Evolutionary conservation across 2,797 vertebrate genomes (phyloP), one percentile per base, ranked within the genome.

Genomic region (Acanthurus lineatus): DNA sequence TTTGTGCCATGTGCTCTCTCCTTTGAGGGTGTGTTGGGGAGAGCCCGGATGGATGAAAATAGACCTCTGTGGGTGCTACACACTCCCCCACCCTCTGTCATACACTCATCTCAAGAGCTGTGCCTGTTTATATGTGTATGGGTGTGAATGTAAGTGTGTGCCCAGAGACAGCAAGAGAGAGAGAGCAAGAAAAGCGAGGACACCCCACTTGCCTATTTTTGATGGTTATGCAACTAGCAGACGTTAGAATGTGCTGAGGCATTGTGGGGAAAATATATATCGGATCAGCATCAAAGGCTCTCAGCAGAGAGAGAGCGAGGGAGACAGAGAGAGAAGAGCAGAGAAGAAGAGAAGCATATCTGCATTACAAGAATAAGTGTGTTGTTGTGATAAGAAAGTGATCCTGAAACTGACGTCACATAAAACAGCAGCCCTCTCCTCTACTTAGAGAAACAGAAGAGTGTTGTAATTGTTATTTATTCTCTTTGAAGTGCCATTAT

Each of bases 381-480:
- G 84, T 85, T 77, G 88, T 60, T 65, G 76, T 73, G 90, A 93
- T 92, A 93, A 92, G 91, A 91, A 83, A 73, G 73, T 77, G 88
- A 91, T 91, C 88, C 89, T 58, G 19, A 77, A 82, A 88, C 88
- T 89, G 89, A 84, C 83, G 49, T 90, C 85, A 82, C 88, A 91
- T 85, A 90, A 87, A 89, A 77, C 82, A 88, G 90, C 88, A 88
- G 79, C 80, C 9, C 35, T n/a, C 19, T 65, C 51, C 16, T 61
- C 42, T 44, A 54, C 20, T 58, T 60, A 57, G 17, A 19, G 44
- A 63, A 25, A 44, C 48, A 22, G 17, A 63, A 56, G 52, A 48
- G 15, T 15, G 14, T 42, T 58, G 38, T 48, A 3, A 17, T 6
- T 49, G 16, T 49, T 61, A 9, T 42, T 2, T 42, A 42, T 42